A percentile compares a stretch with the other conserved stretches of the same genome.
These are phyloP conservation scores for Stratiolaelaps scimitus DNA, from an alignment of 1,140 invertebrate species.

Conservation along the genomic window DNA sequence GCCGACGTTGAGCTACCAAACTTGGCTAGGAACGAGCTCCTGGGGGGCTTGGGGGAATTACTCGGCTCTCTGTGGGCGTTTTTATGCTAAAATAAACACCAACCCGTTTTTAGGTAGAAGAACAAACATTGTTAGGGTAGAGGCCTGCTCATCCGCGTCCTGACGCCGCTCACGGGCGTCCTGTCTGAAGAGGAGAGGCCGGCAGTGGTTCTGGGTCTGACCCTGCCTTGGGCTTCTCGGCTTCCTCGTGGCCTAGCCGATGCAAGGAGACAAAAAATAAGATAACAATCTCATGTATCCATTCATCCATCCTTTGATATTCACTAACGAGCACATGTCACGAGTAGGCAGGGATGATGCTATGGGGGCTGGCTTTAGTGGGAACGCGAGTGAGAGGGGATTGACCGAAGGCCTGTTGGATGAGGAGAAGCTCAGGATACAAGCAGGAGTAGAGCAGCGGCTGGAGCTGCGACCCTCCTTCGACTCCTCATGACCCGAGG, in stretches of 20 bases:
- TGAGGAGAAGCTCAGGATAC: too few species aligned
- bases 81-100: constrained; percentile 29
- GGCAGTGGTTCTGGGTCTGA: neutral
- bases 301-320: neutral
- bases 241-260: neutral
- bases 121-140: constrained; percentile 22
- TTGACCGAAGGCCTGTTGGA: too few species aligned
- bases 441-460: neutral
- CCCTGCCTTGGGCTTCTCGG: neutral
- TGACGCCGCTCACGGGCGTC: too few species aligned
- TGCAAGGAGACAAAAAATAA: constrained; percentile 27
- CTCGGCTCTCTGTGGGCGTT: neutral
- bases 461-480: neutral
- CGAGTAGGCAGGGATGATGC: too few species aligned
- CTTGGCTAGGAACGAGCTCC: too few species aligned
- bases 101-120: constrained; percentile 26
- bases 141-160: too few species aligned
- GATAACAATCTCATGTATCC: constrained; percentile 3
- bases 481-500: too few species aligned
- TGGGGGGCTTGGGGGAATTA: too few species aligned
- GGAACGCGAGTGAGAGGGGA: too few species aligned
- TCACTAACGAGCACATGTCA: constrained; percentile 19
- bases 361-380: too few species aligned
- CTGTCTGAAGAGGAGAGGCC: too few species aligned
- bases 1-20: too few species aligned